Evolutionary conservation across 2,888 invertebrate species (phyloP), one percentile per base, ranked within the genome.

Genomic region (Polylopha cassiicola): DNA sequence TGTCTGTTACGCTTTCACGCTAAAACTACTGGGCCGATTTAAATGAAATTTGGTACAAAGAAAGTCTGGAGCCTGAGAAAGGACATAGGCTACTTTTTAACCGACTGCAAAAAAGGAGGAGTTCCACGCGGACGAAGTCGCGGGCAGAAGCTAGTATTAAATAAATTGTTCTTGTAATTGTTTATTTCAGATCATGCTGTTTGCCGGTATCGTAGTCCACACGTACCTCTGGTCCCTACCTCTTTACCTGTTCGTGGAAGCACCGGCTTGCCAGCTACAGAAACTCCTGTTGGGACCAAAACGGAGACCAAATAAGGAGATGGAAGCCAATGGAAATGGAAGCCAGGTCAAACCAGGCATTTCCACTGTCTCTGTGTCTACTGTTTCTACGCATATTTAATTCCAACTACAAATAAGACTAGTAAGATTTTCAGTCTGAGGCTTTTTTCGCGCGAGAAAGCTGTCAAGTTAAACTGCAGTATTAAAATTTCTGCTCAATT

Each of bases 331-430:
- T n/a, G 36, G 47, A 0, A 73, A 73, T 17, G 65, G 55, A 0
- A 73, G 70, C 24, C 70, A 72, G 2, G 75, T 84, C 0, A 81
- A 75, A 5, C 80, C 79, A 6, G 81, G 82, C 0, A 68, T 79
- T 3, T 82, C 84, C 1, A 73, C 62, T 1, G 55, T 75, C 0
- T 85, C 84, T 3, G 81, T 85, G 0, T 77, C 77, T 0, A 84
- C 84, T 18, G 80, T 81, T 1, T 81, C 84, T 4, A 84, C 84
- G 9, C 84, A 82, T 52, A 85, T 82, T 50, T 82, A 71, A 52
- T 33, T 37, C 42, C 34, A 39, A 32, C 11, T 39, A 30, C 23
- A 15, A 10, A 15, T 18, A 16, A 29, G 10, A 5, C 17, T 17
- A 34, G 23, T 41, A 30, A 14, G 33, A 13, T 36, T 34, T 39